Percentiles rank a stretch among this genome's conserved stretches.
These are phyloP conservation scores for Patella pellucida DNA, from an alignment of 2,888 invertebrate genomes.

Conservation along the genomic window DNA sequence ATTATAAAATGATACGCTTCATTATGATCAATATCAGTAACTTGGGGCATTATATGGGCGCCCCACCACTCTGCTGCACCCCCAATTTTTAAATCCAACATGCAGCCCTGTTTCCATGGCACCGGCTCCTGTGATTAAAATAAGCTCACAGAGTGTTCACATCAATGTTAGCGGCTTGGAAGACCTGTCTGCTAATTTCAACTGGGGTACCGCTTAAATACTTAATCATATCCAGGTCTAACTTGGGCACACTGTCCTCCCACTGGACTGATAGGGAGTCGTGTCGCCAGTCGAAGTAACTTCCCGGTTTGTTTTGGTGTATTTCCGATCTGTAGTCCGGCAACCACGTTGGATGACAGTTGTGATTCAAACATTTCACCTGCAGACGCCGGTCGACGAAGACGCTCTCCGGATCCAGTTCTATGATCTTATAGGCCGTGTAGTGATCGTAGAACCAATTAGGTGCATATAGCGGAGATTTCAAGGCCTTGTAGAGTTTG, in stretches of 20 bases:
- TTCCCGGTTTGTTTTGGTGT: slow-evolving; percentile 28
- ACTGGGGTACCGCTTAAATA: slow-evolving; percentile 27
- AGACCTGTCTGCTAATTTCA: slow-evolving; percentile 25
- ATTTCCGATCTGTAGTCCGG: slow-evolving; percentile 25
- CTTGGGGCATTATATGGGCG: no score
- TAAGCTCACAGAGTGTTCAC: slow-evolving; percentile 17
- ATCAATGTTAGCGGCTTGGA: slow-evolving; percentile 20
- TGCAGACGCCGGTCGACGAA: slow-evolving; percentile 24
- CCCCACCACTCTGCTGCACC: no score
- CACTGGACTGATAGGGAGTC: slow-evolving; percentile 32
- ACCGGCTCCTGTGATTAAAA: neutral
- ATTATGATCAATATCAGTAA: no score
- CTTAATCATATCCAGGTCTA: slow-evolving; percentile 29
- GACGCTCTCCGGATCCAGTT: slow-evolving; percentile 21
- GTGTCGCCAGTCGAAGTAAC: slow-evolving; percentile 25
- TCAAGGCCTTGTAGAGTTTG: slow-evolving; percentile 15
- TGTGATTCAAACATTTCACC: slow-evolving; percentile 36
- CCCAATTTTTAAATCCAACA: no score
- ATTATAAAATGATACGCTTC: no score
- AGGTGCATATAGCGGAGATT: neutral
- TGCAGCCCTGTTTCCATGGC: no score
- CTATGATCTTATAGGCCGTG: slow-evolving; percentile 29
- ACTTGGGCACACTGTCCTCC: slow-evolving; percentile 30
- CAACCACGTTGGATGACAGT: slow-evolving; percentile 37
- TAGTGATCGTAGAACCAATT: slow-evolving; percentile 30